Base-by-base conservation (phyloP, 2,797 vertebrate species). In the Corythornis leucogaster region DNA sequence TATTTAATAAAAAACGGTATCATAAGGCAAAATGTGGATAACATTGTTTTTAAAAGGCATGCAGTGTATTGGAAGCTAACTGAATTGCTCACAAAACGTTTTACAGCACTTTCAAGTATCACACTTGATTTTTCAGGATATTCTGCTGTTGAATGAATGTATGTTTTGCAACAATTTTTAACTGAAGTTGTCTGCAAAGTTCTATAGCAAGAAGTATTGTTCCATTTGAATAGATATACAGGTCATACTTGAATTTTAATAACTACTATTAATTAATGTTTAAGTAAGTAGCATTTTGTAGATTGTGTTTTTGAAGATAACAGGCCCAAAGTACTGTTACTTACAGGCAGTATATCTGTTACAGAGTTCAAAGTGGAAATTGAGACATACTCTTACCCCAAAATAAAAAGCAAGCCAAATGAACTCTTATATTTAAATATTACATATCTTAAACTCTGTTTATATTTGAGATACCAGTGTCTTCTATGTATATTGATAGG, bases 251-350 rank as follows among this genome's bases (percentile, higher is more conserved):
- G 2, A 21, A n/a, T 76, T 82, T 69, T 53, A 51, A 17, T 51
- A 35, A 40, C 31, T 40, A 22, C 4, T 61, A 14, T 48, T 53
- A 26, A 35, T 85, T 35, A 45, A 15, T 79, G 30, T 31, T 59
- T 43, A 21, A 4, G 1, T 48, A 11, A 79, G 40, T 28, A 71
- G 4, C 6, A 15, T 59, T 84, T 90, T 70, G 1, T 67, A 33
- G 19, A 9, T 58, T 28, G 8, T 35, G 2, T 24, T 73, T 85
- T 61, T 58, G 40, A 73, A 79, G 15, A 31, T 69, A 55, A 35
- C 3, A 43, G 14, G 1, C 20, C 5, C 4, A 6, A 55, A 63
- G 15, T 67, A 8, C 1, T 2, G 0, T 50, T 8, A 38, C n/a
- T 58, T 80, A 10, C 1, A 38, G n/a, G 25, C 0, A 0, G 10